These are phyloP conservation scores for Diadophis punctatus DNA, from an alignment of 2,113 vertebrate species.

Conservation along the genomic window DNA sequence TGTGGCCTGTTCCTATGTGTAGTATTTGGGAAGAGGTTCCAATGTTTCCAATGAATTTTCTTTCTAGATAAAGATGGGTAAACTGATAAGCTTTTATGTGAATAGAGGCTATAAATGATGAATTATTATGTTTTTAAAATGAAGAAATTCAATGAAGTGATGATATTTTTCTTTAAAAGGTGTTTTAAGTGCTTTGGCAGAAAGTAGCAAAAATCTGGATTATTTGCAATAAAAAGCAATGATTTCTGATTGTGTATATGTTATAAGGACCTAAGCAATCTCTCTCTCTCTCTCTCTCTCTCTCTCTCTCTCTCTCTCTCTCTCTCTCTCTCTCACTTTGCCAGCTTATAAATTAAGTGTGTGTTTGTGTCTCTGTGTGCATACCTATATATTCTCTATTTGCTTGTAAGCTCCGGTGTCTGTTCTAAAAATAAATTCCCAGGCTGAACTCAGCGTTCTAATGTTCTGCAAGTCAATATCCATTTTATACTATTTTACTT, in stretches of 20 bases:
- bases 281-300: neutral
- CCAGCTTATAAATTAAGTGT: neutral
- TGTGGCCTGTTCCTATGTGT: neutral
- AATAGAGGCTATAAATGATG: neutral
- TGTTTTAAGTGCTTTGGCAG: neutral
- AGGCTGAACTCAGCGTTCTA: neutral
- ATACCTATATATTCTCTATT: neutral
- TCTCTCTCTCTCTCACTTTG: neutral
- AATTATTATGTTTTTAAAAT: neutral
- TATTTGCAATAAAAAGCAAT: neutral
- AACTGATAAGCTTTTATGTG: neutral
- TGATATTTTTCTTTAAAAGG: neutral
- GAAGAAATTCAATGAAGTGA: neutral
- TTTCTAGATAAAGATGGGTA: neutral
- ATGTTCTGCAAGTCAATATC: neutral
- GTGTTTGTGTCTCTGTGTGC: neutral
- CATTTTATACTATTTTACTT: neutral
- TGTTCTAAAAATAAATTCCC: neutral
- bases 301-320: neutral
- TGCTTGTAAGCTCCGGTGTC: neutral
- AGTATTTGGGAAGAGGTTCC: neutral
- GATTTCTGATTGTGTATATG: neutral
- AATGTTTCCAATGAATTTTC: neutral
- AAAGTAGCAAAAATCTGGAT: neutral
- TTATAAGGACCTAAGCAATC: neutral